phyloP scores from a whole-genome alignment of 2,113 vertebrate species.

The Solea solea region DNA sequence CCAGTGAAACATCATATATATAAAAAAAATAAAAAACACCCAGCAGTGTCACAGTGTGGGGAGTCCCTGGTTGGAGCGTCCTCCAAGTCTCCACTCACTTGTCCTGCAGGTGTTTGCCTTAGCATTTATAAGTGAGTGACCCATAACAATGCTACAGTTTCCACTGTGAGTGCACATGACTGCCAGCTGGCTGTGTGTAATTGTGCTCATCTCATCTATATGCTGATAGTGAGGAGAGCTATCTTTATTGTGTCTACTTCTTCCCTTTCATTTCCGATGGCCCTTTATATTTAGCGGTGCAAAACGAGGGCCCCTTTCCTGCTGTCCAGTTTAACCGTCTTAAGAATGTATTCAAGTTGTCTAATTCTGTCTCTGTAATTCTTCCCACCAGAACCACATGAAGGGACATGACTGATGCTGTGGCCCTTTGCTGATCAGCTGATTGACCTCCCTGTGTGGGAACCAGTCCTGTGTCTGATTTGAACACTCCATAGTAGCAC shows the following conservation, averaged over 20 bases:
- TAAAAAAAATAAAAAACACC: no score
- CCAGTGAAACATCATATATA: no score
- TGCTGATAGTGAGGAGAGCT: slow-evolving; percentile 47
- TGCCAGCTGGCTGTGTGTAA: slow-evolving; percentile 13
- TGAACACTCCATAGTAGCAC: background rate
- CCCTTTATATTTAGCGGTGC: background rate
- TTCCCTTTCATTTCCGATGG: slow-evolving; percentile 52
- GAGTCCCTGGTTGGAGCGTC: background rate
- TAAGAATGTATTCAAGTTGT: slow-evolving; percentile 36
- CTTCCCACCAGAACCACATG: slow-evolving; percentile 36
- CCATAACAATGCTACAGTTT: slow-evolving; percentile 49
- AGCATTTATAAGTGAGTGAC: slow-evolving; percentile 17
- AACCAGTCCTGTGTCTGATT: slow-evolving; percentile 11
- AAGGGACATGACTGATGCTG: slow-evolving; percentile 2
- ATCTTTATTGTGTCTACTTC: slow-evolving; percentile 55
- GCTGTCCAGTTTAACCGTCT: slow-evolving; percentile 31
- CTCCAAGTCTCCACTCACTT: background rate
- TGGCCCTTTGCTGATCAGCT: slow-evolving; percentile 23
- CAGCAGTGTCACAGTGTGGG: no score
- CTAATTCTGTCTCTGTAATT: slow-evolving; percentile 29
- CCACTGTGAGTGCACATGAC: slow-evolving; percentile 41
- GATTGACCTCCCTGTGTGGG: slow-evolving; percentile 7
- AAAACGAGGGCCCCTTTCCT: slow-evolving; percentile 26
- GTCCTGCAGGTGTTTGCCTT: background rate
- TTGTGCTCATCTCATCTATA: slow-evolving; percentile 45